Evolutionary conservation across 2,888 invertebrate genomes (phyloP).

Genomic region (Aleiodes testaceus): DNA sequence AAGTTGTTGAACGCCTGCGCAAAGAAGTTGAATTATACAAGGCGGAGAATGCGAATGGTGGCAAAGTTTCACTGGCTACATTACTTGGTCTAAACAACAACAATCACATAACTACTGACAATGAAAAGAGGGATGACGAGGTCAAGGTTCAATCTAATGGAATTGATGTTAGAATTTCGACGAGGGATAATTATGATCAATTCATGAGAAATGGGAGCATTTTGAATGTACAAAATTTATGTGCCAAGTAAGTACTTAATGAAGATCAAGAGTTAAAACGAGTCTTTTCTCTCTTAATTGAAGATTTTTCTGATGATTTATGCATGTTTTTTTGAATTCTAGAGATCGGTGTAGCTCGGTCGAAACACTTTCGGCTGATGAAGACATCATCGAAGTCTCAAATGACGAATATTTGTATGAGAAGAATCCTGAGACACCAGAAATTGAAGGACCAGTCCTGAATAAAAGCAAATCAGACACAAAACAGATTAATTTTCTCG

Average conservation of each 20-base stretch:
- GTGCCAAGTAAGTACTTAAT: conserved; percentile 58
- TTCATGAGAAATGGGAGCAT: conserved; percentile 62
- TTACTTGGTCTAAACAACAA: conserved; percentile 66
- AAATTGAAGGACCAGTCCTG: conserved; percentile 42
- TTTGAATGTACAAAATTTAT: conserved; percentile 52
- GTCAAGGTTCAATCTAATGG: conserved; percentile 53
- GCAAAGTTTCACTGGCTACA: conserved; percentile 64
- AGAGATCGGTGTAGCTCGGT: conserved; percentile 62
- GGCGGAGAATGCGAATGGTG: conserved; percentile 64
- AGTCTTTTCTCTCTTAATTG: too few species aligned
- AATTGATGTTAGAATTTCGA: conserved; percentile 51
- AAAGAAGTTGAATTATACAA: conserved; percentile 77
- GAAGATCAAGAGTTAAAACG: too few species aligned
- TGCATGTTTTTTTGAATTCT: conserved; percentile 29
- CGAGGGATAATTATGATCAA: conserved; percentile 67
- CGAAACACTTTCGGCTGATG: conserved; percentile 64
- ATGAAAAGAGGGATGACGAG: conserved; percentile 48
- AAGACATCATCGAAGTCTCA: conserved; percentile 63
- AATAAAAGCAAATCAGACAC: conserved; percentile 50
- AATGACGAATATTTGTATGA: conserved; percentile 59
- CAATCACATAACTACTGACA: conserved; percentile 53
- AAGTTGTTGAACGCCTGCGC: conserved; percentile 76
- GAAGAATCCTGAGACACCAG: conserved; percentile 48
- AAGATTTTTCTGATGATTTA: not conserved
- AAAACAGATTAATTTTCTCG: conserved; percentile 72